Base-by-base conservation (phyloP, 2,797 vertebrate genomes). In the Rousettus madagascariensis region DNA sequence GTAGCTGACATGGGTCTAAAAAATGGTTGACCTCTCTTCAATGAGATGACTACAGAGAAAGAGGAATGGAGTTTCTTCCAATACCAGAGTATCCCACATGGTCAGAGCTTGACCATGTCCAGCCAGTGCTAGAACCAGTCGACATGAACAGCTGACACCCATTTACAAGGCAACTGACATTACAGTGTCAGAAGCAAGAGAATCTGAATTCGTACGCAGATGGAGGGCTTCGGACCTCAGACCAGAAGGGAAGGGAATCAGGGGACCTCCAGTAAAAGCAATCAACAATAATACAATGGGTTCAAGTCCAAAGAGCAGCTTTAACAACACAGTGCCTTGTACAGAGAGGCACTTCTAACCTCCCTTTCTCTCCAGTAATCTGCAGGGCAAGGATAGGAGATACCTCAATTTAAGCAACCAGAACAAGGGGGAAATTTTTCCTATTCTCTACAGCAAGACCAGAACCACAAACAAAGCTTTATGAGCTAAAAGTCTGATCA, bases 141-240 rank as follows among this genome's bases (percentile, higher is more conserved):
- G 59, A 84, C 43, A 63, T 59, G 36, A 41, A 89, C 24, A 90
- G 46, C 69, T 86, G 66, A 90, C 30, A 75, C 57, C 59, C 13
- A 30, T 86, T 96, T 97, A 84, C 84, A 93, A 82, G 69, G 85
- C 51, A 96, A 96, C 55, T 51, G 51, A 55, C n/a, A 41, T 15
- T 59, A 69, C 8, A 90, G 63, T 30, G 33, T 83, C 91, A 75
- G 71, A 93, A 82, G 61, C 12, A 74, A n/a, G 10, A 86, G 26
- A 94, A 80, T 72, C 78, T 66, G 53, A 79, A 72, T 95, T 89
- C 24, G 17, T 90, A 61, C 85, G 53, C 33, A 90, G 55, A 80
- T 28, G 4, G 30, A 71, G 66, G 15, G n/a, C 36, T 38, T 33
- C 6, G 51, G 19, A 16, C 11, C 0, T 43, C 33, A 69, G 6